Conservation (phyloP, 1,140 invertebrate genomes). For the Drosophila santomea region DNA sequence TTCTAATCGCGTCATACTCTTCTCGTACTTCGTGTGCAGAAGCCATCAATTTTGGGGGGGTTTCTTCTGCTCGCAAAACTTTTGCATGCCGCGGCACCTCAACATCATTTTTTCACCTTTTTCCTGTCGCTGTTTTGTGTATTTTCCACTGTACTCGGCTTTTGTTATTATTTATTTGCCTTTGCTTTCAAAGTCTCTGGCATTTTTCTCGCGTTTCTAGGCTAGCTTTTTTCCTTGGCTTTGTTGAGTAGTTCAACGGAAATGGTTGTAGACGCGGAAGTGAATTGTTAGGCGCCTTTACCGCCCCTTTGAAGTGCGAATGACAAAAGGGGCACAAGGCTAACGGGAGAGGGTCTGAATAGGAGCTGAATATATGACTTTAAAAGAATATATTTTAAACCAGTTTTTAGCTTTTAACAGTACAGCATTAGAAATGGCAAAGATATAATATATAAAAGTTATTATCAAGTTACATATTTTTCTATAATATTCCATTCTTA, state of each 20-base stretch:
- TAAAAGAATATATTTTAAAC: too few species aligned
- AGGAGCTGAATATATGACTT: not conserved
- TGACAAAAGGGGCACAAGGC: slow-evolving; percentile 4
- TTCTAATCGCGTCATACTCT: slow-evolving; percentile 83
- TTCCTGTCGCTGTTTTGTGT: slow-evolving; percentile 57
- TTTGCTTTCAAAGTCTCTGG: slow-evolving; percentile 13
- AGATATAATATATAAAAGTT: too few species aligned
- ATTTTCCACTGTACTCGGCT: slow-evolving; percentile 27
- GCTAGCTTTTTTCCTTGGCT: slow-evolving; percentile 27
- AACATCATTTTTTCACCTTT: slow-evolving; percentile 56
- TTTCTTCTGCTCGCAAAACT: slow-evolving; percentile 6
- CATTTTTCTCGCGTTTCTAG: slow-evolving; percentile 38
- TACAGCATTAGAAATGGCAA: too few species aligned
- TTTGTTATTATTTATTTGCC: slow-evolving; percentile 60
- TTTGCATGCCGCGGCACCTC: slow-evolving; percentile 53
- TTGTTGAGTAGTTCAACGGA: slow-evolving; percentile 74
- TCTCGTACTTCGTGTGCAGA: slow-evolving; percentile 63
- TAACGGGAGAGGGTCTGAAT: slow-evolving; percentile 9
- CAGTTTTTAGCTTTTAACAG: too few species aligned
- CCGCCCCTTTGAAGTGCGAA: slow-evolving; percentile 7
- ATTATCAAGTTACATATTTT: too few species aligned
- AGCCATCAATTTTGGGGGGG: slow-evolving; percentile 73
- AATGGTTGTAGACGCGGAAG: slow-evolving; percentile 81
- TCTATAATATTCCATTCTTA: too few species aligned
- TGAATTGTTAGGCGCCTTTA: slow-evolving; percentile 78